Evolutionary conservation across 1,140 invertebrate species (phyloP).

Genomic region (Drosophila grimshawi): DNA sequence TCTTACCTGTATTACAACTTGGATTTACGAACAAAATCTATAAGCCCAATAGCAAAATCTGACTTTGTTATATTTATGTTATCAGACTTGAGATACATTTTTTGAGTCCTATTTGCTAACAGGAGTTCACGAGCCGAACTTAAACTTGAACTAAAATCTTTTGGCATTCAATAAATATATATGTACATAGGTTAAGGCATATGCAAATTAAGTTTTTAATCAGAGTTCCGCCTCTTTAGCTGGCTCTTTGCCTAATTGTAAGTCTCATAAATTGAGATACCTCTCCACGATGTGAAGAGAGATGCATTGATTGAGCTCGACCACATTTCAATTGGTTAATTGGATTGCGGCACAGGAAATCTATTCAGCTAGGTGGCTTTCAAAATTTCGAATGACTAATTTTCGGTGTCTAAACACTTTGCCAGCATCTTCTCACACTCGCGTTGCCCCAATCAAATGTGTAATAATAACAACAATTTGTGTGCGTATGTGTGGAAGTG

Average conservation of each 20-base stretch:
- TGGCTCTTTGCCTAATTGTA: constrained; percentile 6
- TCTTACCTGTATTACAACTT: too few relatives aligned
- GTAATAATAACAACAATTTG: constrained; percentile 43
- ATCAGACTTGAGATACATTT: too few relatives aligned
- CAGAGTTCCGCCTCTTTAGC: not conserved
- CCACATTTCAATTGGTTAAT: constrained; percentile 23
- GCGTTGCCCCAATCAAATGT: constrained; percentile 28
- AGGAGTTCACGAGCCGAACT: too few relatives aligned
- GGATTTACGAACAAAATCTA: too few relatives aligned
- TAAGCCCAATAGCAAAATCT: too few relatives aligned
- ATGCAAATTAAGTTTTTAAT: not conserved
- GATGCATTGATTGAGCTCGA: not conserved
- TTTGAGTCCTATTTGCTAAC: too few relatives aligned
- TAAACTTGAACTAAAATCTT: too few relatives aligned
- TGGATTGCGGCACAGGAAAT: constrained; percentile 42
- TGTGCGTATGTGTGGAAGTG: constrained; percentile 8
- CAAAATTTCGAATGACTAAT: constrained; percentile 47
- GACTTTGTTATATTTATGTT: too few relatives aligned
- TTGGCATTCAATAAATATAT: not conserved
- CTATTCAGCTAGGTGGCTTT: constrained; percentile 31
- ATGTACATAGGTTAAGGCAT: not conserved
- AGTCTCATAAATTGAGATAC: not conserved
- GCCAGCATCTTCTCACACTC: constrained; percentile 33
- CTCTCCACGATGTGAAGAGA: not conserved
- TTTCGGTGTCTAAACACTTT: constrained; percentile 43